These are phyloP conservation scores for Cataglyphis altisquamis DNA, from an alignment of 2,888 invertebrate species.

Conservation along the genomic window DNA sequence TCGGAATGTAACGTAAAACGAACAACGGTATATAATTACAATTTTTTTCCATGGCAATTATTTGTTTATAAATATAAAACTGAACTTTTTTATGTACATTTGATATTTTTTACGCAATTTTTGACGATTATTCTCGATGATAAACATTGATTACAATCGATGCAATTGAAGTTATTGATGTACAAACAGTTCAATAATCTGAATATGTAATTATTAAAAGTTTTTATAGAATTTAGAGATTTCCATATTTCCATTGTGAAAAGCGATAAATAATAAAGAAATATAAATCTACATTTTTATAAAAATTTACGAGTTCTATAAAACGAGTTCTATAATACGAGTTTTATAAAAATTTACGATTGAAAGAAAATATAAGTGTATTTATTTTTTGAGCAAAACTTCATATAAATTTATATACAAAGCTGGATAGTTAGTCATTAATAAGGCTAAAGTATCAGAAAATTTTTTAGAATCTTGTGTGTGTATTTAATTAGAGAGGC, in stretches of 20 bases:
- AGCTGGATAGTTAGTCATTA: not conserved
- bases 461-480: not conserved
- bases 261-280: not conserved
- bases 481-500: not conserved
- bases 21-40: not conserved
- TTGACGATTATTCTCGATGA: not conserved
- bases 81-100: not conserved
- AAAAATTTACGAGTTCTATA: not conserved
- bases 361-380: not conserved
- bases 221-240: slow-evolving; percentile 13
- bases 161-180: slow-evolving; percentile 16
- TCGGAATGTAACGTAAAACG: slow-evolving; percentile 11
- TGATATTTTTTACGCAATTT: slow-evolving; percentile 4
- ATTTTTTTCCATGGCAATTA: not conserved
- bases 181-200: slow-evolving; percentile 27
- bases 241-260: not conserved
- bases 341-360: not conserved
- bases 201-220: not conserved
- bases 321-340: too few relatives aligned
- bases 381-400: not conserved
- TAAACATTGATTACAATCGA: not conserved
- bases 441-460: not conserved
- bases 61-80: slow-evolving; percentile 27
- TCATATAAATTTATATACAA: not conserved
- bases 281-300: not conserved